These are phyloP conservation scores for Euplagia quadripunctaria DNA, from an alignment of 2,888 invertebrate species.

Conservation along the genomic window DNA sequence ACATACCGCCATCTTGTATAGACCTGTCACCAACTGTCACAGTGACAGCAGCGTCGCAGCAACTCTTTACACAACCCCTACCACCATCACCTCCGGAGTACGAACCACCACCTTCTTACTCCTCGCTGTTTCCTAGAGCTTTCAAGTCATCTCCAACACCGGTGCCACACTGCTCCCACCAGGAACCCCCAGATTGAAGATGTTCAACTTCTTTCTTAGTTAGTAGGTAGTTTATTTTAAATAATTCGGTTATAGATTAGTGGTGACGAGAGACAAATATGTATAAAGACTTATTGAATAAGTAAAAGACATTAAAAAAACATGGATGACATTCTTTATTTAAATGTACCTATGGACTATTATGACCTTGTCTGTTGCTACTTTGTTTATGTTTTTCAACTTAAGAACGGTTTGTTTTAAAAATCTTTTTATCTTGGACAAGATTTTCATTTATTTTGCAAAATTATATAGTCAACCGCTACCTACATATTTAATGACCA, in stretches of 20 bases:
- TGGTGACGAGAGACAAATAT: conserved; percentile 24
- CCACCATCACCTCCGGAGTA: conserved; percentile 88
- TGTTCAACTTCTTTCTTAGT: conserved; percentile 24
- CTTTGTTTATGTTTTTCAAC: conserved; percentile 3
- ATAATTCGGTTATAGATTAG: conserved; percentile 33
- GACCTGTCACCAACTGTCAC: conserved; percentile 81
- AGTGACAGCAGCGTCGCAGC: conserved; percentile 76
- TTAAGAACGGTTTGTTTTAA: not conserved
- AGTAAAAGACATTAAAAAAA: conserved; percentile 6
- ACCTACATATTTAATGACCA: conserved; percentile 2
- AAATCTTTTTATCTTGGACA: not conserved
- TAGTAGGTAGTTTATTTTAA: conserved; percentile 64
- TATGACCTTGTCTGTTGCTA: conserved; percentile 10
- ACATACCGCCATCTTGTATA: conserved; percentile 82
- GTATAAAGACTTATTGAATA: conserved; percentile 8
- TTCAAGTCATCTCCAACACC: conserved; percentile 81
- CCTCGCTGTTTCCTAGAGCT: conserved; percentile 88
- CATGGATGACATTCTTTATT: conserved; percentile 6
- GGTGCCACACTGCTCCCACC: conserved; percentile 82
- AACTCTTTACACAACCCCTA: conserved; percentile 73
- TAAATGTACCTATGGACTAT: not conserved
- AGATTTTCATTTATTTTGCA: not conserved
- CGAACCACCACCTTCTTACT: conserved; percentile 90
- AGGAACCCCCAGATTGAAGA: conserved; percentile 78
- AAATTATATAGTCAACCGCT: not conserved